Conservation (phyloP, 2,113 vertebrate genomes). For the Donacobius atricapilla region DNA sequence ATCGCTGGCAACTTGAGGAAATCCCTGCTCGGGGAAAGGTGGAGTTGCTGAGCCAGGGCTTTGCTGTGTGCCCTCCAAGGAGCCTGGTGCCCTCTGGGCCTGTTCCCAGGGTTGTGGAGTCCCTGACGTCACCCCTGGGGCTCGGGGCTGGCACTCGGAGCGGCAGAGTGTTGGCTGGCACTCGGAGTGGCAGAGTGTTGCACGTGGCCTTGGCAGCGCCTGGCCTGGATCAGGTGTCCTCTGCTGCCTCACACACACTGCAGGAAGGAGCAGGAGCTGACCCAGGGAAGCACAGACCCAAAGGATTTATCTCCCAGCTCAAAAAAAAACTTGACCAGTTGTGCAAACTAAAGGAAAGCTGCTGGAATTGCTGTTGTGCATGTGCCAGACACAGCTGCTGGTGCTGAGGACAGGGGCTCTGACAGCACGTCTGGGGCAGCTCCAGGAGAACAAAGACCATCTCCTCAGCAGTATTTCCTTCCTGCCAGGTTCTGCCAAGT, state of each 20-base stretch:
- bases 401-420: background rate
- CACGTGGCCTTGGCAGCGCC: background rate
- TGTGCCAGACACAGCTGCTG: background rate
- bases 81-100: background rate
- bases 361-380: background rate
- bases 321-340: fast-evolving
- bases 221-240: background rate
- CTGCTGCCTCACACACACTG: background rate
- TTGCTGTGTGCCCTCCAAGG: background rate
- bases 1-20: fast-evolving
- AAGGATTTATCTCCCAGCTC: background rate
- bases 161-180: background rate
- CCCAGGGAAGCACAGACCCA: fast-evolving
- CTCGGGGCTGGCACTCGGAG: background rate
- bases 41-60: background rate
- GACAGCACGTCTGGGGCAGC: background rate
- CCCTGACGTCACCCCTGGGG: background rate
- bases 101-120: background rate
- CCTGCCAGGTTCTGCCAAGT: slow-evolving; percentile 82
- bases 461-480: background rate
- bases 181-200: background rate
- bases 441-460: fast-evolving
- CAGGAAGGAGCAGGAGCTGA: background rate
- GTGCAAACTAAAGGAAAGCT: background rate
- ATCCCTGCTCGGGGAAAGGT: fast-evolving